Base-by-base conservation (phyloP, 2,888 invertebrate species). In the Galerucella nymphaeae region DNA sequence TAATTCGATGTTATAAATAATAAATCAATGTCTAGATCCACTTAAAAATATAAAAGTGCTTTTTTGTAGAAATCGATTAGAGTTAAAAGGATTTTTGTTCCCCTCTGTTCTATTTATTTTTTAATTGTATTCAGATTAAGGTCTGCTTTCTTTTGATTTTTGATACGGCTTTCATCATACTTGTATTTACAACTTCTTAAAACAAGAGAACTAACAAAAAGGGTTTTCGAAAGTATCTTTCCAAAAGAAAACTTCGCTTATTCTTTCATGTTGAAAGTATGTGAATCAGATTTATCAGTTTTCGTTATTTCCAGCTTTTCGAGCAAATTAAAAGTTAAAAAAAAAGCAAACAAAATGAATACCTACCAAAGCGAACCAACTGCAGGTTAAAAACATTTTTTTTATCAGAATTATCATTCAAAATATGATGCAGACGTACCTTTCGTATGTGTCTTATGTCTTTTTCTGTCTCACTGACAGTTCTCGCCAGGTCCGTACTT, bases 11-110 rank as follows among this genome's bases (percentile, higher is more conserved):
- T 75, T 75, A 76, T 76, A 75, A 80, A 81, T 81, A 81, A 85
- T 85, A 82, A 82, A 84, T 85, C 85, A 84, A 80, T 80, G 83
- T 83, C 84, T 80, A 79, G 78, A 81, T 80, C 77, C 85, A 85
- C 82, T 83, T 82, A 82, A 83, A 82, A 82, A 82, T 82, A 79
- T 80, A 80, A 83, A 83, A 78, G 80, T 80, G 77, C 70, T 77
- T 79, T 82, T 80, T 82, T 82, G 78, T 76, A 75, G 76, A 78
- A 78, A 80, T 80, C 82, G 80, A 83, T 83, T 81, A 81, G 75
- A 70, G 76, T 80, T 82, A 80, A 83, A 83, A 83, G 83, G 82
- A 82, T 80, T 82, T 82, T 82, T 82, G 80, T 81, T 81, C 81
- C 77, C 77, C 75, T 76, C 78, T 72, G 76, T 78, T 77, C 76